Conservation (phyloP, 2,797 vertebrate species). For the Leptoclinus maculatus region DNA sequence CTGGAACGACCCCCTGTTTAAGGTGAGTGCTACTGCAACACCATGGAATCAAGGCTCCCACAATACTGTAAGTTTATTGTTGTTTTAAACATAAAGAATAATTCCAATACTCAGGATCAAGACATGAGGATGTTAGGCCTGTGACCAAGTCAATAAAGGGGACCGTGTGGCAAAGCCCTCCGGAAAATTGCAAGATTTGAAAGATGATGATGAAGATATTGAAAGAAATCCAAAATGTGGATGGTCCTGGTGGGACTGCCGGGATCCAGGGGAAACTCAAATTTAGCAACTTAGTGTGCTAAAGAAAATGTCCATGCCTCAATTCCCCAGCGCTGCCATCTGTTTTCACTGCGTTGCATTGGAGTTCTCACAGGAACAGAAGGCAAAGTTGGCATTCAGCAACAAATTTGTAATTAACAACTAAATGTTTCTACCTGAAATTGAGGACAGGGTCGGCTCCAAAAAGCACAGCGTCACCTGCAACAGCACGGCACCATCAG, state of each 20-base stretch:
- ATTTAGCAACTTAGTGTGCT: background rate
- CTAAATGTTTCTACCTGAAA: background rate
- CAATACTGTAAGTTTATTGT: too few relatives aligned
- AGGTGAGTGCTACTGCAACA: too few relatives aligned
- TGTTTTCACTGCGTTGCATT: background rate
- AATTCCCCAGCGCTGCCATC: slow-evolving; percentile 24
- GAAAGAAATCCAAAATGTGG: background rate
- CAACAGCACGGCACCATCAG: background rate
- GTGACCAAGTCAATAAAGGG: background rate
- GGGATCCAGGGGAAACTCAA: background rate
- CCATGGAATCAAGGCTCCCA: too few relatives aligned
- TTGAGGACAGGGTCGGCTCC: background rate
- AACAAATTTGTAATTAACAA: background rate
- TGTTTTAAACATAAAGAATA: too few relatives aligned
- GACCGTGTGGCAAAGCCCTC: background rate
- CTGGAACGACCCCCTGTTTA: too few relatives aligned
- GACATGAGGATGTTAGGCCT: too few relatives aligned
- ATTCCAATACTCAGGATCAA: too few relatives aligned
- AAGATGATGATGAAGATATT: background rate
- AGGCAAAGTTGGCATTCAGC: slow-evolving; percentile 29
- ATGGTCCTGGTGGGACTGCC: background rate
- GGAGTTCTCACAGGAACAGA: slow-evolving; percentile 21
- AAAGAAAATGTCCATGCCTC: background rate
- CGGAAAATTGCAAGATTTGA: background rate
- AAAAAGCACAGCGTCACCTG: background rate